Evolutionary conservation across 2,113 vertebrate species (phyloP).

Genomic region (Dasyurus viverrinus): DNA sequence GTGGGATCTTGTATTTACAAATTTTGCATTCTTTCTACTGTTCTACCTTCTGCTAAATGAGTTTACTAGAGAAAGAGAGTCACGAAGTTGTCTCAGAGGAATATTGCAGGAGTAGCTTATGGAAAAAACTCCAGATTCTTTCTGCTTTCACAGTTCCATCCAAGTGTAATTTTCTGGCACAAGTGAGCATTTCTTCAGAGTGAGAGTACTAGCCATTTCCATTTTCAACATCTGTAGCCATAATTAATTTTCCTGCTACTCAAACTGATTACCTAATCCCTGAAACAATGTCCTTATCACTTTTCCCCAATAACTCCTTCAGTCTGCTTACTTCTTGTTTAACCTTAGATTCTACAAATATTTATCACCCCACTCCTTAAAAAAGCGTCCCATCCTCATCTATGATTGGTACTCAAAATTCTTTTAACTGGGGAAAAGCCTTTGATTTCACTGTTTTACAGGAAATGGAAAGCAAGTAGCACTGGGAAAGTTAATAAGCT

Average conservation of each 20-base stretch:
- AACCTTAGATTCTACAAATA: neutral
- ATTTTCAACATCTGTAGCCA: neutral
- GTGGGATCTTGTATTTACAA: neutral
- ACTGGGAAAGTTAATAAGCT: no score
- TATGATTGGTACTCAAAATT: neutral
- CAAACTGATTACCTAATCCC: neutral
- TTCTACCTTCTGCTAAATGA: neutral
- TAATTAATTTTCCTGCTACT: slow-evolving; percentile 16
- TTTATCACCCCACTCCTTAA: neutral
- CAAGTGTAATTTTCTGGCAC: neutral
- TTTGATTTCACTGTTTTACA: neutral
- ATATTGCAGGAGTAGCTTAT: neutral
- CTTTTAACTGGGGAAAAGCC: neutral
- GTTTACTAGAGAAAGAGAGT: neutral
- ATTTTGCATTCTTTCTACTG: neutral
- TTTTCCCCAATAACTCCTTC: neutral
- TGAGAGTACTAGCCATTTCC: slow-evolving; percentile 12
- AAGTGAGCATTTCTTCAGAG: neutral
- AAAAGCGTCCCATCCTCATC: neutral
- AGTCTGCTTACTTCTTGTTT: neutral
- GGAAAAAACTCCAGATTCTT: neutral
- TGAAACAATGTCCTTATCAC: neutral
- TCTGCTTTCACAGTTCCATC: neutral
- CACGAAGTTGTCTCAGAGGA: neutral
- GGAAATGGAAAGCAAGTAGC: no score